Conservation (phyloP, 2,113 vertebrate genomes). For the Polyodon spathula region DNA sequence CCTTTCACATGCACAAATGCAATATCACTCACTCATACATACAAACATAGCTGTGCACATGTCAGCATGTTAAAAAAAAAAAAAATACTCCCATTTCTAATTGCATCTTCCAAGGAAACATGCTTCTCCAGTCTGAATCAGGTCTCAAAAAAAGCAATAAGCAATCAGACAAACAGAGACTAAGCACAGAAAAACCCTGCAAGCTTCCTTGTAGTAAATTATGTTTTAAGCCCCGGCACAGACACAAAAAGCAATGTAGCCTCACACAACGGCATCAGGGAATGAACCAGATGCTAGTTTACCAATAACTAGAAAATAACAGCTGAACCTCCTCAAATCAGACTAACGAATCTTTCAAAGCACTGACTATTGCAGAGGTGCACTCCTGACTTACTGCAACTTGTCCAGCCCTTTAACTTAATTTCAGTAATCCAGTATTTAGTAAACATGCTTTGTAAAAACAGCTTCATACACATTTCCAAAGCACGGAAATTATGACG, state of each 20-base stretch:
- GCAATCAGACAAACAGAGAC: background rate
- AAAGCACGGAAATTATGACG: too few relatives aligned
- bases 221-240: background rate
- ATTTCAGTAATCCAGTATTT: too few relatives aligned
- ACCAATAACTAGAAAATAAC: conserved; percentile 34
- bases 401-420: background rate
- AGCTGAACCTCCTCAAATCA: conserved; percentile 39
- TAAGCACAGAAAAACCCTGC: background rate
- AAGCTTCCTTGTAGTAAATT: background rate
- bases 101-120: background rate
- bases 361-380: background rate
- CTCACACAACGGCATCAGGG: conserved; percentile 25
- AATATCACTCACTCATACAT: background rate
- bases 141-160: background rate
- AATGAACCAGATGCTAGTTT: conserved; percentile 49
- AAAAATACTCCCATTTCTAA: background rate
- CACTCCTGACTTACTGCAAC: background rate
- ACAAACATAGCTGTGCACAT: background rate
- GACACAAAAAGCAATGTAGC: conserved; percentile 33
- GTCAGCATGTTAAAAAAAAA: background rate
- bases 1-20: too few relatives aligned
- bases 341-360: conserved; percentile 13
- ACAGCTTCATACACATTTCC: too few relatives aligned
- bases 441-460: too few relatives aligned
- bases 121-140: background rate